Percentiles rank a stretch among this genome's conserved stretches.
Conservation (phyloP, 2,888 invertebrate genomes). For the Bruchidius siliquastri region DNA sequence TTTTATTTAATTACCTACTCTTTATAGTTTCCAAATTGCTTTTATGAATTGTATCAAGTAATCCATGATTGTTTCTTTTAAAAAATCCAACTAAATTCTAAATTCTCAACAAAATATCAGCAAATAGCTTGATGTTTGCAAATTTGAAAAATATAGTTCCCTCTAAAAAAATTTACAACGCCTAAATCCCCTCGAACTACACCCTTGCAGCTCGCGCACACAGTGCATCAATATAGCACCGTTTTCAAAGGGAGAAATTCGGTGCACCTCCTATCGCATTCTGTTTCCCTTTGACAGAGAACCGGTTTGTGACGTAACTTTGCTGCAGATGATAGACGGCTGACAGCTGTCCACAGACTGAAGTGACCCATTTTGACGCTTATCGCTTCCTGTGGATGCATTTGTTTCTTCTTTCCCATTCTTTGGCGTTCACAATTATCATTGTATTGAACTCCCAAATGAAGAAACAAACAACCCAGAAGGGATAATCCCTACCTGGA, state of each 20-base stretch:
- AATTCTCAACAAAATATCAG: no score
- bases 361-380: neutral
- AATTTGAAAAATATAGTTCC: no score
- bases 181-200: neutral
- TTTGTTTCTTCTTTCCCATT: neutral
- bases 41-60: no score
- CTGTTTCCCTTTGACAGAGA: slow-evolving; percentile 39
- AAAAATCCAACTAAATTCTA: no score
- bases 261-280: slow-evolving; percentile 22
- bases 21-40: no score
- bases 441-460: neutral
- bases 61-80: no score
- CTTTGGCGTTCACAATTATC: neutral
- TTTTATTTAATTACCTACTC: no score
- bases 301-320: slow-evolving; percentile 47
- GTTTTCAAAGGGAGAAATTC: slow-evolving; percentile 2
- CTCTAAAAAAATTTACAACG: no score
- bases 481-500: neutral
- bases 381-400: neutral
- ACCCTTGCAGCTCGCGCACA: neutral
- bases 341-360: slow-evolving; percentile 42
- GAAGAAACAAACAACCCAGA: neutral
- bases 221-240: neutral
- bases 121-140: no score
- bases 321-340: slow-evolving; percentile 49